Conservation (phyloP, 2,113 vertebrate genomes). For the Aphyosemion australe region DNA sequence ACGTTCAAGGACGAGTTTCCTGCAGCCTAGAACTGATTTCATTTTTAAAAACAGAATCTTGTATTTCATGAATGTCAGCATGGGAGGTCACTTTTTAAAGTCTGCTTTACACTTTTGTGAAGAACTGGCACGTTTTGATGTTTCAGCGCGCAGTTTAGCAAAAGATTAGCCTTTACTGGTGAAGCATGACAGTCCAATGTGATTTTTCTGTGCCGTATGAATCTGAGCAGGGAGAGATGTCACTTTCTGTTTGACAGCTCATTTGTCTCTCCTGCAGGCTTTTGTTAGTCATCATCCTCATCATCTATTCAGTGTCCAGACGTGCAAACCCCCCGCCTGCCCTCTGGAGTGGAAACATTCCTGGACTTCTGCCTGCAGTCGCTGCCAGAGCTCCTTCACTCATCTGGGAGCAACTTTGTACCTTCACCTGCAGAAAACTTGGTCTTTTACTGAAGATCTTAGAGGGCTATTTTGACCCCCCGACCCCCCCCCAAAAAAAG, state of each 20-base stretch:
- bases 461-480: no score
- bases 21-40: no score
- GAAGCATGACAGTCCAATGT: conserved; percentile 58
- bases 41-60: no score
- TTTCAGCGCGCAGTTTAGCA: conserved; percentile 58
- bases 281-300: conserved; percentile 53
- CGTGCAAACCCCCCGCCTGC: conserved; percentile 47
- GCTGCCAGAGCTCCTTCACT: conserved; percentile 8
- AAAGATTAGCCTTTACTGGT: conserved; percentile 66
- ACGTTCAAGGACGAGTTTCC: no score
- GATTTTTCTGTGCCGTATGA: conserved; percentile 49
- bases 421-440: not conserved
- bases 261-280: conserved; percentile 69
- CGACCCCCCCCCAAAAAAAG: no score
- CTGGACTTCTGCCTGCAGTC: conserved; percentile 49
- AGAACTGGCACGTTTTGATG: conserved; percentile 30
- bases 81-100: not conserved
- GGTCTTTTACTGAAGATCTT: no score
- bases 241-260: conserved; percentile 66
- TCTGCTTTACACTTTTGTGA: conserved; percentile 29
- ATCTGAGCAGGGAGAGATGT: conserved; percentile 57
- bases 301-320: conserved; percentile 42
- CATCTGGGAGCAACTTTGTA: conserved; percentile 19
- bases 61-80: no score
- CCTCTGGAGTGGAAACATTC: conserved; percentile 68